These are phyloP conservation scores for Tanypteryx hageni DNA, from an alignment of 2,888 invertebrate genomes.

Conservation along the genomic window DNA sequence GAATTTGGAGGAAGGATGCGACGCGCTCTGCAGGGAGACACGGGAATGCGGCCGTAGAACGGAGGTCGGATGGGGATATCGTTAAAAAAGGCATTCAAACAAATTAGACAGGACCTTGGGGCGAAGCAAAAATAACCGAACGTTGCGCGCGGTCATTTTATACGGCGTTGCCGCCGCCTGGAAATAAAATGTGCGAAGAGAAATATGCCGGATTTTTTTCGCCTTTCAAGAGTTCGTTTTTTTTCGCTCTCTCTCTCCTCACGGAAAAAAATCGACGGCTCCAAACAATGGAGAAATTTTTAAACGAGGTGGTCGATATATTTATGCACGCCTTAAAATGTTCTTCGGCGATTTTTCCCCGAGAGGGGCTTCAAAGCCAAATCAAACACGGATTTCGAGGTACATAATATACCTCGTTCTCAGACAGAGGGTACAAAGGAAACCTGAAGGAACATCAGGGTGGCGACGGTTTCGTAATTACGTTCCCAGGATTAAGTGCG, in stretches of 20 bases:
- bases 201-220: not conserved
- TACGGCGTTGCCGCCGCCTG: not conserved
- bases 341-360: too few species aligned
- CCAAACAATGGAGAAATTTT: not conserved
- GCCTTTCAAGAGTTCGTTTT: not conserved
- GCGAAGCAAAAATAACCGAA: not conserved
- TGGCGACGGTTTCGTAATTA: too few species aligned
- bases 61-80: not conserved
- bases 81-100: constrained; percentile 28
- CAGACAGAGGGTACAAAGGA: too few species aligned
- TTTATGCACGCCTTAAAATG: not conserved
- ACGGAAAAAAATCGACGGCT: not conserved
- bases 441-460: too few species aligned
- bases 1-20: not conserved
- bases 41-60: not conserved
- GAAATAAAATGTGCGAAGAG: not conserved
- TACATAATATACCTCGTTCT: too few species aligned
- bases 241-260: not conserved
- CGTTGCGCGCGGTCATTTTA: not conserved
- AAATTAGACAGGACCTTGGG: constrained; percentile 7
- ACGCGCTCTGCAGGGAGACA: not conserved
- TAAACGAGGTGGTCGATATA: not conserved
- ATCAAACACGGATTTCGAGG: too few species aligned
- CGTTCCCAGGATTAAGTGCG: too few species aligned
- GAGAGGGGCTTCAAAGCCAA: too few species aligned